Conservation (phyloP, 2,888 invertebrate genomes). For the Biston betularia region DNA sequence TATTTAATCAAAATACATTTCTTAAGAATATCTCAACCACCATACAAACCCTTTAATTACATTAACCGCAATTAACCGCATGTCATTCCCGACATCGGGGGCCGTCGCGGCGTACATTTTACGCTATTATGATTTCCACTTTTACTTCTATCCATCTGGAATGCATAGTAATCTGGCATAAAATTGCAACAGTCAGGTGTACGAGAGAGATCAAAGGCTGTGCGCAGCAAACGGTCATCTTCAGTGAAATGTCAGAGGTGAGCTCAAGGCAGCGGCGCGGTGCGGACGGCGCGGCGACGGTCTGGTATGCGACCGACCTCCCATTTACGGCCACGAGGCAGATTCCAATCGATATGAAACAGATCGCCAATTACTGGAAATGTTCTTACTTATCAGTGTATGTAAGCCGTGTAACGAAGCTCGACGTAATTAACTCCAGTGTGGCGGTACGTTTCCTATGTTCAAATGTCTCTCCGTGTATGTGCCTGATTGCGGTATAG, state of each 20-base stretch:
- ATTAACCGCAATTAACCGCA: slow-evolving; percentile 60
- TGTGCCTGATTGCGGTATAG: slow-evolving; percentile 11
- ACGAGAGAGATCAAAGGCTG: slow-evolving; percentile 75
- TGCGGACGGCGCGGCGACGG: slow-evolving; percentile 45
- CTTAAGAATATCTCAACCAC: slow-evolving; percentile 25
- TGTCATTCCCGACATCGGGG: slow-evolving; percentile 58
- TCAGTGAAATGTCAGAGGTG: slow-evolving; percentile 77
- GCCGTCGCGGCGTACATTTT: slow-evolving; percentile 50
- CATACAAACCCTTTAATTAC: slow-evolving; percentile 57
- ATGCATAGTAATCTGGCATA: slow-evolving; percentile 72
- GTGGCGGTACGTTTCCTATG: slow-evolving; percentile 33
- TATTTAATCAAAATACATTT: slow-evolving; percentile 21
- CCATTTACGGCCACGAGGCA: slow-evolving; percentile 54
- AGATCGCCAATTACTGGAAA: slow-evolving; percentile 44
- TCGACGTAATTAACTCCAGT: slow-evolving; percentile 36
- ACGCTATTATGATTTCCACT: slow-evolving; percentile 66
- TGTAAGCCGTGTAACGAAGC: slow-evolving; percentile 31
- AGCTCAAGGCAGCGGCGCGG: slow-evolving; percentile 48
- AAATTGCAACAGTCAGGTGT: slow-evolving; percentile 71
- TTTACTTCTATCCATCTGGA: slow-evolving; percentile 63
- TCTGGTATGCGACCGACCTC: slow-evolving; percentile 67
- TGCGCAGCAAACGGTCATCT: slow-evolving; percentile 73
- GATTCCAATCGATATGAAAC: slow-evolving; percentile 53
- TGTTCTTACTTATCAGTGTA: slow-evolving; percentile 25
- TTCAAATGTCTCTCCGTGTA: slow-evolving; percentile 38